Percentiles rank a stretch among this genome's conserved stretches.
These are phyloP conservation scores for Notamacropus eugenii DNA, from an alignment of 2,797 vertebrate species.

Conservation along the genomic window DNA sequence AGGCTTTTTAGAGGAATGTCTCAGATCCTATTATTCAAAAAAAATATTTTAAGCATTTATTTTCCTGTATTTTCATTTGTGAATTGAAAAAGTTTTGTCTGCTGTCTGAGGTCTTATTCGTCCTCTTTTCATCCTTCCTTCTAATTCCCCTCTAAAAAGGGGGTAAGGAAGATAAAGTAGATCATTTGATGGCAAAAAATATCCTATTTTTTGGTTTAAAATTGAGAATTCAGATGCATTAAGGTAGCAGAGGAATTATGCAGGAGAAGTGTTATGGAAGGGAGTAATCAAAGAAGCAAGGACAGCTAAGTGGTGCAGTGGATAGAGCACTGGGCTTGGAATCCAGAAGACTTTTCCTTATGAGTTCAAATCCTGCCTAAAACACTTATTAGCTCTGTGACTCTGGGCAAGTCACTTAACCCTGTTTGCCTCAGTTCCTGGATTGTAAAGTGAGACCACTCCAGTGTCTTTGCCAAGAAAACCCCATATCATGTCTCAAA, in stretches of 20 bases:
- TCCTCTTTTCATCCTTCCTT: neutral
- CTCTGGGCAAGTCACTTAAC: neutral
- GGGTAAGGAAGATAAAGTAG: neutral
- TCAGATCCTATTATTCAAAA: neutral
- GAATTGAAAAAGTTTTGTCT: slow-evolving; percentile 9
- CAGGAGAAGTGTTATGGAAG: neutral
- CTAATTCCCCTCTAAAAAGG: neutral
- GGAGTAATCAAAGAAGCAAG: neutral
- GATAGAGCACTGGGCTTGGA: neutral
- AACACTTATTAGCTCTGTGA: neutral
- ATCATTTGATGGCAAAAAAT: neutral
- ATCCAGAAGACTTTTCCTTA: neutral
- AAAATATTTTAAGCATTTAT: neutral
- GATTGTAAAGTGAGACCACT: neutral
- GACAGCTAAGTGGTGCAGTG: neutral
- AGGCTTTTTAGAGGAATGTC: neutral
- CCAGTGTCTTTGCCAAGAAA: neutral
- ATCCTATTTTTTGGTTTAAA: slow-evolving; percentile 37
- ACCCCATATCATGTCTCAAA: neutral
- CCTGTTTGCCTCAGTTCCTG: neutral
- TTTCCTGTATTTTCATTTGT: slow-evolving; percentile 1
- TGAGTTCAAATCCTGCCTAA: neutral
- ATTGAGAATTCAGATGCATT: slow-evolving; percentile 39
- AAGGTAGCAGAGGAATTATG: neutral
- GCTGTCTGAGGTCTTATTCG: neutral